Conservation (phyloP, 2,888 invertebrate genomes). For the Anoncus sp. region DNA sequence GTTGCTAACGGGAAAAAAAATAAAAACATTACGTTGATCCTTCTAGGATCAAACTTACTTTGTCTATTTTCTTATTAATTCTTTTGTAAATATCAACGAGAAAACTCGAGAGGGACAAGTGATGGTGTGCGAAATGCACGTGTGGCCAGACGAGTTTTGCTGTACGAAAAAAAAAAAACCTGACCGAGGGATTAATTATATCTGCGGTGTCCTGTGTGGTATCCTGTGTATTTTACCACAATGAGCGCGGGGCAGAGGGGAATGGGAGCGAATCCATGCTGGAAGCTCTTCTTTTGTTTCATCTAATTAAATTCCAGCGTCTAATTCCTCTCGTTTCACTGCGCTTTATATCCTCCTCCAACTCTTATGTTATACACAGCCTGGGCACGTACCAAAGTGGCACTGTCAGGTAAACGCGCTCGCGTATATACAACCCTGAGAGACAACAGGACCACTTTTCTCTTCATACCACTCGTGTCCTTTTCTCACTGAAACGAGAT, state of each 20-base stretch:
- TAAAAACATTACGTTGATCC: no score
- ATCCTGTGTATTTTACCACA: constrained; percentile 56
- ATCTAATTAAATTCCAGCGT: constrained; percentile 54
- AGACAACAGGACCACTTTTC: constrained; percentile 18
- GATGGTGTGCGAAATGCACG: no score
- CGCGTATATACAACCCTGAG: not conserved
- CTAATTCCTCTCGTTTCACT: constrained; percentile 12
- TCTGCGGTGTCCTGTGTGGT: constrained; percentile 43
- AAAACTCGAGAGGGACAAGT: no score
- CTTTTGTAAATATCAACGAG: no score
- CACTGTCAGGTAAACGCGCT: not conserved
- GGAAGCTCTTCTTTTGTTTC: constrained; percentile 41
- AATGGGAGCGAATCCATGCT: constrained; percentile 25
- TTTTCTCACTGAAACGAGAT: constrained; percentile 28
- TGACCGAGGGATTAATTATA: constrained; percentile 69
- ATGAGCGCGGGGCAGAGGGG: no score
- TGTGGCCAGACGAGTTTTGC: no score
- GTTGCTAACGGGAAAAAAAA: no score
- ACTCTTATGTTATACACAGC: no score
- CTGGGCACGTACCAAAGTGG: constrained; percentile 2
- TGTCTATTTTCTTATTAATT: no score
- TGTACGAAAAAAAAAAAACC: no score
- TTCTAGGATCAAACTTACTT: no score
- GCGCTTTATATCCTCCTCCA: constrained; percentile 4
- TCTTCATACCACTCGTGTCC: not conserved